These are phyloP conservation scores for Colistium nudipinnis DNA, from an alignment of 2,113 vertebrate species.

Conservation along the genomic window DNA sequence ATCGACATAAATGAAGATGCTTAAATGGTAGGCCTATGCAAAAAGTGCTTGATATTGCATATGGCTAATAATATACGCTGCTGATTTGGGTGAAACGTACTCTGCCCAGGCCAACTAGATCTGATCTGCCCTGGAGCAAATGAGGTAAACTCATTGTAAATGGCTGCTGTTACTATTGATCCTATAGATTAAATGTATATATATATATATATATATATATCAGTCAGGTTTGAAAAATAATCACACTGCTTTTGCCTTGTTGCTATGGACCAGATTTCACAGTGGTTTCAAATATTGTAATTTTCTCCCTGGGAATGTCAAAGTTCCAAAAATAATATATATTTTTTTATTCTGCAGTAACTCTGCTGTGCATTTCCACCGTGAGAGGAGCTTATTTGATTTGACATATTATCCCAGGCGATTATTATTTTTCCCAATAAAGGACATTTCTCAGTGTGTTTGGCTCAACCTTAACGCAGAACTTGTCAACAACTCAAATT, in stretches of 20 bases:
- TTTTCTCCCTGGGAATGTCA: no score
- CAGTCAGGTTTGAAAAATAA: not conserved
- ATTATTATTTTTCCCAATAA: no score
- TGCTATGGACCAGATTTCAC: not conserved
- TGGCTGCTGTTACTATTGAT: not conserved
- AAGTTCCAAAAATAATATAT: no score
- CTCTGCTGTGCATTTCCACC: conserved; percentile 11
- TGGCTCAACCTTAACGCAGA: not conserved
- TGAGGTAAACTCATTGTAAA: conserved; percentile 23
- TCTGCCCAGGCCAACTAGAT: conserved; percentile 40
- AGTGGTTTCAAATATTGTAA: not conserved
- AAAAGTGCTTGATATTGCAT: conserved; percentile 84
- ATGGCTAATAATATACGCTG: conserved; percentile 83
- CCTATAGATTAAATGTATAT: not conserved
- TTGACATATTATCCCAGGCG: conserved; percentile 19
- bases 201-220: no score
- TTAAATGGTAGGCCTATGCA: conserved; percentile 82
- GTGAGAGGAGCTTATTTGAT: conserved; percentile 3
- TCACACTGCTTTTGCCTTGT: not conserved
- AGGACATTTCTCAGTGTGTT: not conserved
- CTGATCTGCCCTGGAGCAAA: conserved; percentile 29
- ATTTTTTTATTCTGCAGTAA: conserved; percentile 33
- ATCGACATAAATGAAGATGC: conserved; percentile 86
- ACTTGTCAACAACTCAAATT: not conserved
- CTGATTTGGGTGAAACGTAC: conserved; percentile 77